Evolutionary conservation across 2,113 vertebrate genomes (phyloP).

Genomic region (Pipra filicauda): DNA sequence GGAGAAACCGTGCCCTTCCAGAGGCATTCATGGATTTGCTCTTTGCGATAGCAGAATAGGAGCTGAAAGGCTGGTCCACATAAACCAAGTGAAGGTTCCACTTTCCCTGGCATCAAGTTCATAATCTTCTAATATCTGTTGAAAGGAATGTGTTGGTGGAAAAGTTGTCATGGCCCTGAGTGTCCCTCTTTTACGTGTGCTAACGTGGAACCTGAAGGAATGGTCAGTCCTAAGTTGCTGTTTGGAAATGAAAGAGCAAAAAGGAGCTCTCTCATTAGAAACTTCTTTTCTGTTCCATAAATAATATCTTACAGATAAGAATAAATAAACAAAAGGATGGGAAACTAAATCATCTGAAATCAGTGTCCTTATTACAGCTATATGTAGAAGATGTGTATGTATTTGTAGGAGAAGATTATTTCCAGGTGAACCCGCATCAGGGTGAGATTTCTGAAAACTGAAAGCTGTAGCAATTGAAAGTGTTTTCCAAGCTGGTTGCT

Average conservation of each 20-base stretch:
- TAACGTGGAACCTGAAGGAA: background rate
- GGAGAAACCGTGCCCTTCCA: rapidly evolving
- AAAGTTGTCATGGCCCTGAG: background rate
- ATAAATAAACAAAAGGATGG: background rate
- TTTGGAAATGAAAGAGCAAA: background rate
- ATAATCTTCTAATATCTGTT: background rate
- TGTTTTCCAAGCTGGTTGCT: background rate
- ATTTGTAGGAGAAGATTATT: background rate
- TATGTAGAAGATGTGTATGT: background rate
- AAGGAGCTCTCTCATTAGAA: rapidly evolving
- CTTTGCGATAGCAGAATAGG: rapidly evolving
- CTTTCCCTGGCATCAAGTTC: background rate
- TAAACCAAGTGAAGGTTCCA: background rate
- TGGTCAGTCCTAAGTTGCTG: background rate
- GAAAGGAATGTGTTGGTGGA: background rate
- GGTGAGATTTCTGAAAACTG: background rate
- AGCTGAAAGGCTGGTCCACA: rapidly evolving
- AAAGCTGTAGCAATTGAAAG: background rate
- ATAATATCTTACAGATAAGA: background rate
- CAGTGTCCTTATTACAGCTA: rapidly evolving
- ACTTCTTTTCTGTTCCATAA: rapidly evolving
- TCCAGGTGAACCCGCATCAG: background rate
- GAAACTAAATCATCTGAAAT: rapidly evolving
- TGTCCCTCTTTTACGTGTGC: rapidly evolving
- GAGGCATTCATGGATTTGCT: rapidly evolving